Evolutionary conservation across 2,888 invertebrate genomes (phyloP).

Genomic region (Syritta pipiens): DNA sequence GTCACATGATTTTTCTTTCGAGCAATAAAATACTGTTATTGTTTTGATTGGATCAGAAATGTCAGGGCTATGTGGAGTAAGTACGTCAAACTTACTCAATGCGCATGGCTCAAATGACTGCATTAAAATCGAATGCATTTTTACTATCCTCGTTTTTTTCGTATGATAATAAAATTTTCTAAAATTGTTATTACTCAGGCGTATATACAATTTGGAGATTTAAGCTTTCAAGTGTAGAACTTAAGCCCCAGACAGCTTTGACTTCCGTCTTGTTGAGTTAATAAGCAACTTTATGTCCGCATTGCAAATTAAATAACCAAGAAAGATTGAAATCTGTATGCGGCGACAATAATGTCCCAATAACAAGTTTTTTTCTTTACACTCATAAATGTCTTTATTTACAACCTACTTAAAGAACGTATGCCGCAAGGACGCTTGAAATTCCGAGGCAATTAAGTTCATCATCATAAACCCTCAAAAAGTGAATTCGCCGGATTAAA

Average conservation of each 20-base stretch:
- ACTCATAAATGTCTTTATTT: constrained; percentile 35
- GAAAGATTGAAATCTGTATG: constrained; percentile 27
- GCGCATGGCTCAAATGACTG: background rate
- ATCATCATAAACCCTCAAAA: constrained; percentile 25
- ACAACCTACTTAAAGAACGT: constrained; percentile 50
- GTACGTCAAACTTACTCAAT: constrained; percentile 24
- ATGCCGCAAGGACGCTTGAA: no score
- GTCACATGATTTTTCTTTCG: constrained; percentile 8
- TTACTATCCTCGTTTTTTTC: constrained; percentile 11
- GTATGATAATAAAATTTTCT: background rate
- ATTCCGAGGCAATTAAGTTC: constrained; percentile 15
- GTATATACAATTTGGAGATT: no score
- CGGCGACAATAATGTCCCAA: no score
- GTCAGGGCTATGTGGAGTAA: constrained; percentile 53
- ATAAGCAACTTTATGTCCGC: constrained; percentile 20
- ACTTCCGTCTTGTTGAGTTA: constrained; percentile 34
- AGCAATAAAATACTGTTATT: constrained; percentile 23
- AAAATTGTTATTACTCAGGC: no score
- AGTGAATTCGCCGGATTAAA: background rate
- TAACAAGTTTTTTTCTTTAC: constrained; percentile 20
- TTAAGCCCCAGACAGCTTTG: background rate
- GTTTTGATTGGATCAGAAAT: constrained; percentile 46
- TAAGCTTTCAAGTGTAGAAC: no score
- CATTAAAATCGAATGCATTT: constrained; percentile 7
- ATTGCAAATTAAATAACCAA: constrained; percentile 18